Evolutionary conservation across 2,797 vertebrate species (phyloP).

Genomic region (Menidia menidia): DNA sequence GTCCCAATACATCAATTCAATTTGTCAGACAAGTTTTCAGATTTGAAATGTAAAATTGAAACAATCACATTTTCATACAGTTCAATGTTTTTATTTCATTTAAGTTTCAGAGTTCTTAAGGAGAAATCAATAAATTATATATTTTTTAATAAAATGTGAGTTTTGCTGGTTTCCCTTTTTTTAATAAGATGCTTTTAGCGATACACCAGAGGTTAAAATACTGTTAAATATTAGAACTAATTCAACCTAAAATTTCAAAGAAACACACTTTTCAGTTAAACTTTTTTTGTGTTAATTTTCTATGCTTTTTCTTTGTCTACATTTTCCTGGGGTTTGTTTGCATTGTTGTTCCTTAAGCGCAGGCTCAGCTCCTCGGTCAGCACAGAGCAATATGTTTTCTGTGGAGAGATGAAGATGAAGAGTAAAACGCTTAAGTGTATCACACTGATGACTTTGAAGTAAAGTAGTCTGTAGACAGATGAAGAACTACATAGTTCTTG

Average conservation of each 20-base stretch:
- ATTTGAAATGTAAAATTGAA: slow-evolving; percentile 30
- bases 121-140: slow-evolving; percentile 51
- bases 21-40: slow-evolving; percentile 30
- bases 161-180: neutral
- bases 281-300: slow-evolving; percentile 1
- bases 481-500: neutral
- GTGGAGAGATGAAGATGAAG: slow-evolving; percentile 25
- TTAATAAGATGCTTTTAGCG: neutral
- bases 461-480: slow-evolving; percentile 3
- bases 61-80: slow-evolving; percentile 33
- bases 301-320: slow-evolving; percentile 81
- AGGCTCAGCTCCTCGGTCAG: slow-evolving; percentile 88
- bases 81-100: neutral
- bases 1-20: slow-evolving; percentile 15
- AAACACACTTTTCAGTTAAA: slow-evolving; percentile 1
- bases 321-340: slow-evolving; percentile 76
- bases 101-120: slow-evolving; percentile 22
- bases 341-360: slow-evolving; percentile 79
- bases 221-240: slow-evolving; percentile 17
- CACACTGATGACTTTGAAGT: neutral
- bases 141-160: slow-evolving; percentile 49
- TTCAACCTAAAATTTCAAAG: neutral
- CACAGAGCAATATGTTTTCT: slow-evolving; percentile 89
- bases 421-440: slow-evolving; percentile 1
- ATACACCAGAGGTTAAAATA: slow-evolving; percentile 19